Evolutionary conservation across 1,140 invertebrate genomes (phyloP).

Genomic region (Neotoxoptera formosana): DNA sequence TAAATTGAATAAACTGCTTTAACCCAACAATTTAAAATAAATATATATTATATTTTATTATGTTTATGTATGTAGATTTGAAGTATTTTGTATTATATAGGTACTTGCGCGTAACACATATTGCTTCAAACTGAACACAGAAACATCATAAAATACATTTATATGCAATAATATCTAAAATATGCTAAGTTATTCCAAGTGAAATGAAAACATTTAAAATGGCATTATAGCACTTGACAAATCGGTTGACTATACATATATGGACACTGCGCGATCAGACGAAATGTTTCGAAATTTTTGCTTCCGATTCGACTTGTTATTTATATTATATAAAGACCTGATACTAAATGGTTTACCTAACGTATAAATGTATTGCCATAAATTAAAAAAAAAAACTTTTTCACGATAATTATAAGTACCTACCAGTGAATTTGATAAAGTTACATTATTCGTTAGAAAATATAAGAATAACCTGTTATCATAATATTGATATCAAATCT

Average conservation of each 20-base stretch:
- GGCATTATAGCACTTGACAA: background rate
- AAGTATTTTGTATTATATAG: background rate
- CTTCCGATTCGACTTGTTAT: too few species aligned
- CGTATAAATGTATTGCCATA: background rate
- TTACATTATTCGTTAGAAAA: background rate
- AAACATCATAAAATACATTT: constrained; percentile 4
- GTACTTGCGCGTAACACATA: background rate
- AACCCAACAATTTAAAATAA: background rate
- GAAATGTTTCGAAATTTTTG: background rate
- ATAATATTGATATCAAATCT: too few species aligned
- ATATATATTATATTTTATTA: background rate
- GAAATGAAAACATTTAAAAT: background rate
- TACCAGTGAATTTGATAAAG: background rate
- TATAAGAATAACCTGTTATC: background rate
- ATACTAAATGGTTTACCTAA: background rate
- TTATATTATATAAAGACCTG: too few species aligned
- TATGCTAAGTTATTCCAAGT: background rate
- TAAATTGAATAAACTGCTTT: background rate
- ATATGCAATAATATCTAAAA: background rate
- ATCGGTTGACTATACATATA: background rate
- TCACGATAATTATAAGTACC: background rate
- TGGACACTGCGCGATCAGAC: background rate
- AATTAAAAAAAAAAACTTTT: too few species aligned
- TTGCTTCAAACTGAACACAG: background rate
- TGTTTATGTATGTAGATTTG: background rate